Base-by-base conservation (phyloP, 2,888 invertebrate genomes). In the Nebria brevicollis region DNA sequence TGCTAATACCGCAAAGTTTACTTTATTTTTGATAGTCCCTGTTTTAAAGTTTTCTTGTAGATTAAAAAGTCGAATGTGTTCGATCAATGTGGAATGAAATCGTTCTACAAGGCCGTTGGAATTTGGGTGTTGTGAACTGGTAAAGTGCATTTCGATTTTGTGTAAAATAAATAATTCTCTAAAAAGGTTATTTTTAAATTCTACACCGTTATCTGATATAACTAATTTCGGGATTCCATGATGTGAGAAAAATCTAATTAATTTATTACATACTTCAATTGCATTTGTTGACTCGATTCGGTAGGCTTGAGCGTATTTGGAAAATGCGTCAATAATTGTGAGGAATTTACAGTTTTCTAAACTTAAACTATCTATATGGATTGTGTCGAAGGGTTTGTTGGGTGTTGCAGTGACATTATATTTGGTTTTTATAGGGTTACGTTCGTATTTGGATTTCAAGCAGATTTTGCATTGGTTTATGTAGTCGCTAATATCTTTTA, bases 21-120 rank as follows among this genome's bases (percentile, higher is more conserved):
- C 77, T 82, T 81, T 82, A 10, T 26, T 42, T 76, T 76, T 64
- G n/a, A 79, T 79, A 41, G 26, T 13, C 13, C 77, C 64, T 26
- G 6, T 79, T 77, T 79, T 79, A 54, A 66, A 79, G 26, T 81
- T 66, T 15, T 75, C 75, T 66, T 42, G 83, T 43, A 81, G 80
- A 26, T 82, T 82, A 13, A 81, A 26, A 42, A 82, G 43, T 13
- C 81, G 43, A 54, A 70, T 75, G 41, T 76, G 78, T 82, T 85
- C 85, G 8, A 83, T 77, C n/a, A n/a, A n/a, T n/a, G 83, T 84
- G 0, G 83, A 84, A 72, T 83, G 82, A 76, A 83, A 84, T 66
- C 84, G 66, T 82, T 84, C 84, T 20, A 84, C 76, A 3, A 76
- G 79, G n/a, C 83, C 82, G 65, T 85, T 85, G 41, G 77, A 82